Evolutionary conservation across 2,797 vertebrate genomes (phyloP), one percentile per base, ranked within the genome.

Genomic region (Arremon brunneinucha): DNA sequence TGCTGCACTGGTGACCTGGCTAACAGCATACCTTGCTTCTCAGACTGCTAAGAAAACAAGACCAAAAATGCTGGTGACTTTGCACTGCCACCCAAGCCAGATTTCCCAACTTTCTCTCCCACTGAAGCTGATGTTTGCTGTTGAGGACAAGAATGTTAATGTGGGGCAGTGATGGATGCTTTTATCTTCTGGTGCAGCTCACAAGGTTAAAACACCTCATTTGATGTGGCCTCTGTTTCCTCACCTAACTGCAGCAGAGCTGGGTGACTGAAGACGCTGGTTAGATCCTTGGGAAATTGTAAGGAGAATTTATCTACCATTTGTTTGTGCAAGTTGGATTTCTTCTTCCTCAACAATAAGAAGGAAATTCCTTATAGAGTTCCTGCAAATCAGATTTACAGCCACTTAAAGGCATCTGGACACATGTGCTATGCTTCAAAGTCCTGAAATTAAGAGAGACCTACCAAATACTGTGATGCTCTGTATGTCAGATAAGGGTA

Each of bases 41-140:
- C 37, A 44, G 65, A 74, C 39, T 27, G 85, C 59, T 75, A 77
- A 89, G 91, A 91, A 95, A 93, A 83, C 28, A 63, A 91, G 85
- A 92, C 64, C 67, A 85, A 96, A 95, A 84, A 86, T 67, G 32
- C 34, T 92, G 53, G 28, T 84, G 89, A 89, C 65, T 69, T 92
- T 94, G 74, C 37, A 76, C 56, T 76, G 47, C 62, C 57, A 96
- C 86, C 81, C 75, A 82, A 95, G 81, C 74, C 89, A 92, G 95
- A 96, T 75, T 84, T 95, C 88, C 93, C 88, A 90, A 96, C 88
- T 50, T 94, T 79, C 87, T 97, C 80, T 68, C 55, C 46, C 34
- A 41, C 83, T 89, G 96, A 95, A 97, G 95, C 84, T 95, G 95
- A 90, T 97, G 91, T 92, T 71, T 96, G 91, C 93, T 95, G 85